A percentile compares a stretch with the other conserved stretches of the same genome.
These are phyloP conservation scores for Rhinoraja longicauda DNA, from an alignment of 2,797 vertebrate species.

Conservation along the genomic window DNA sequence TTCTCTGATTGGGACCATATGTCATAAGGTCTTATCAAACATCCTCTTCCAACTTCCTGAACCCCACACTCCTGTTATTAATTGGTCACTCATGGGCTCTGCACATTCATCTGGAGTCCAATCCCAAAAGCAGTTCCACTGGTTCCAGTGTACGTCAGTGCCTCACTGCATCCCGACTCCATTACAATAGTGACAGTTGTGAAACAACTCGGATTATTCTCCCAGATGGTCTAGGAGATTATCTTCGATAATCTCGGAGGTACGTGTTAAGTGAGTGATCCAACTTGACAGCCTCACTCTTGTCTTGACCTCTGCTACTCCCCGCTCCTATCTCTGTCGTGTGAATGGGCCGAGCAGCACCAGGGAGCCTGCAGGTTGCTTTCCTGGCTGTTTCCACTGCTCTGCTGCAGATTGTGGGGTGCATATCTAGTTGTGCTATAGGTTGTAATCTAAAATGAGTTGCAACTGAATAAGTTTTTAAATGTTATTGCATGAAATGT, in stretches of 20 bases:
- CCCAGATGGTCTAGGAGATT: background rate
- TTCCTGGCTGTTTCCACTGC: background rate
- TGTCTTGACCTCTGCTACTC: background rate
- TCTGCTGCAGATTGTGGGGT: background rate
- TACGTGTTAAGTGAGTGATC: background rate
- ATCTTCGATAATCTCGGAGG: background rate
- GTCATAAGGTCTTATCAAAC: background rate
- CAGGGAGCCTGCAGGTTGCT: background rate
- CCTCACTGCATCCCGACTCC: background rate
- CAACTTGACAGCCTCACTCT: background rate
- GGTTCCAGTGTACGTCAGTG: background rate
- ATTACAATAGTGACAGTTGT: background rate
- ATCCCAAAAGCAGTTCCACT: background rate
- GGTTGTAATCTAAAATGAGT: background rate
- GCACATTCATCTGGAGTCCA: background rate
- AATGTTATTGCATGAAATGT: background rate
- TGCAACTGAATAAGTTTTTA: background rate
- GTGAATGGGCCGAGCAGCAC: background rate
- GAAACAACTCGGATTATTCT: background rate
- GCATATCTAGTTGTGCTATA: background rate
- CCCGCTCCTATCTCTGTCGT: background rate
- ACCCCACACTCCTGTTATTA: background rate
- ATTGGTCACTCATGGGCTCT: background rate
- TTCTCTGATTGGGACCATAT: background rate
- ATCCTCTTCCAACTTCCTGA: background rate